These are phyloP conservation scores for Cosmia trapezina DNA, from an alignment of 2,888 invertebrate genomes.

Conservation along the genomic window DNA sequence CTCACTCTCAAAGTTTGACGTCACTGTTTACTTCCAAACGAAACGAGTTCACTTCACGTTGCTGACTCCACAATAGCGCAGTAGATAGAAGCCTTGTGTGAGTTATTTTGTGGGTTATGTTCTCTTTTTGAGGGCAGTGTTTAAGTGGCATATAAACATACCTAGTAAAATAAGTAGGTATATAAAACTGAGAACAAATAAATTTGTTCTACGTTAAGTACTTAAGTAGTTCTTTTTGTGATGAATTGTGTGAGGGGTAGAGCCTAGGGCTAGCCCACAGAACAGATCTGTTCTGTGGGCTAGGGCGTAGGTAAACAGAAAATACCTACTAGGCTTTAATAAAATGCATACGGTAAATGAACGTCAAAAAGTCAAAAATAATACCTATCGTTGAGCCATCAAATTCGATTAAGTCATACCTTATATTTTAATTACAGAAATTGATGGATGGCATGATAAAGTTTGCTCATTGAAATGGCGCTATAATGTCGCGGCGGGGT, in stretches of 20 bases:
- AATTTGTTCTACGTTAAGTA: too few relatives aligned
- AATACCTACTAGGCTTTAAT: background rate
- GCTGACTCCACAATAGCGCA: background rate
- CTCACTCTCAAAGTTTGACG: conserved; percentile 5
- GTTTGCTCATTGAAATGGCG: too few relatives aligned
- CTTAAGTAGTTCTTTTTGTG: background rate
- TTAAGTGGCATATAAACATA: background rate
- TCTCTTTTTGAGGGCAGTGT: background rate
- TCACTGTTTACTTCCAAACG: conserved; percentile 3
- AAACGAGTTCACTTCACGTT: background rate
- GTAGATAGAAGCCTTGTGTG: background rate
- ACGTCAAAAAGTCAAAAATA: too few relatives aligned
- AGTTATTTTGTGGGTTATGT: background rate
- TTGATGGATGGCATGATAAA: too few relatives aligned
- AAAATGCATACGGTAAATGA: background rate
- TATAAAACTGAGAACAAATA: too few relatives aligned
- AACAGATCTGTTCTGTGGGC: too few relatives aligned
- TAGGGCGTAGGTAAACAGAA: too few relatives aligned
- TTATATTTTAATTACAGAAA: too few relatives aligned
- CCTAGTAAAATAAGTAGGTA: background rate
- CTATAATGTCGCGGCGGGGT: too few relatives aligned
- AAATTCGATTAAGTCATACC: too few relatives aligned
- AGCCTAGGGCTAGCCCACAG: too few relatives aligned
- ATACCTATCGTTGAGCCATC: too few relatives aligned
- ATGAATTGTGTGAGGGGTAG: background rate